phyloP scores from a whole-genome alignment of 2,888 invertebrate genomes.

The Lasioglossum figueresi region DNA sequence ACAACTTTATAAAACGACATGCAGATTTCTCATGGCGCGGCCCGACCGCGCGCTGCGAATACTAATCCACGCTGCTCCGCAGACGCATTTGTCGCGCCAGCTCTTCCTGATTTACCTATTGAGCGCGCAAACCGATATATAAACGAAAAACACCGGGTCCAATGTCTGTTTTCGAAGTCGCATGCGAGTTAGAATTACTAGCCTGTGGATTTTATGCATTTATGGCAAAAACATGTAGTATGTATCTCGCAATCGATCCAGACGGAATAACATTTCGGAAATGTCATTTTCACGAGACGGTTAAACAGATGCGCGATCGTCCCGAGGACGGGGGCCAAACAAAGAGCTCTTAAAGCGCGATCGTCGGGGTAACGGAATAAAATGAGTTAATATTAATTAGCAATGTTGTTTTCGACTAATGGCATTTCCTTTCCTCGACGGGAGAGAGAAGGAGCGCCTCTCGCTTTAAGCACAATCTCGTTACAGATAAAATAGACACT shows the following conservation, averaged over 20 bases:
- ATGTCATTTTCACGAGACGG: neutral
- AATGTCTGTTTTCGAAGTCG: too few relatives aligned
- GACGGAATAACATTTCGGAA: too few relatives aligned
- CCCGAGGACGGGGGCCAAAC: too few relatives aligned
- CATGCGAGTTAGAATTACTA: too few relatives aligned
- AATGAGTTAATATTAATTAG: constrained; percentile 2
- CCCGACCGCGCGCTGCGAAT: constrained; percentile 50
- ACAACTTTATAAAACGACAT: constrained; percentile 65
- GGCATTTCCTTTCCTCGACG: neutral
- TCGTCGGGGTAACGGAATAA: neutral
- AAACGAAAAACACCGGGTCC: constrained; percentile 11
- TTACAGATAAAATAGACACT: constrained; percentile 1
- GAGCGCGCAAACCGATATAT: constrained; percentile 45
- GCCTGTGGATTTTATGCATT: too few relatives aligned
- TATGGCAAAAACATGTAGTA: too few relatives aligned
- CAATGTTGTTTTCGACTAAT: neutral
- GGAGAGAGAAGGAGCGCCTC: neutral
- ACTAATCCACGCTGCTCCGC: constrained; percentile 54
- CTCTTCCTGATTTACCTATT: constrained; percentile 62
- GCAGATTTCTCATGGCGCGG: constrained; percentile 44
- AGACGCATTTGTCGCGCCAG: constrained; percentile 43
- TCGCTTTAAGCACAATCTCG: neutral
- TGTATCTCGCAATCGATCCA: too few relatives aligned
- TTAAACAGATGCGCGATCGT: neutral
- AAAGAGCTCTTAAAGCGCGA: neutral